Evolutionary conservation across 2,113 vertebrate species (phyloP).

Genomic region (Gymnobelideus leadbeateri): DNA sequence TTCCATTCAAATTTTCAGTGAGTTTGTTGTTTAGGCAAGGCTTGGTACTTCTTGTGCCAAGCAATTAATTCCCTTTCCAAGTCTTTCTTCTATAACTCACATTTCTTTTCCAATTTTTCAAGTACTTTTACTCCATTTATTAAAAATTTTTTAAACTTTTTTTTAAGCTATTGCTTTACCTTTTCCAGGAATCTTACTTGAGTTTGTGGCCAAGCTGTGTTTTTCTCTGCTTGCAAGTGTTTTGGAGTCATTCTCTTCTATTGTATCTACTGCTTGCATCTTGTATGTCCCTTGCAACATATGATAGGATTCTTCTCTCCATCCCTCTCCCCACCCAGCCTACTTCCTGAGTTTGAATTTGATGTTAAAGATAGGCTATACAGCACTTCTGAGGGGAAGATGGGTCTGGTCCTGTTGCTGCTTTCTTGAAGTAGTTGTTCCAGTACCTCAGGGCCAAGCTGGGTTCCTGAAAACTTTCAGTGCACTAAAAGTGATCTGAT

Average conservation of each 20-base stretch:
- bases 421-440: not conserved
- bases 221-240: not conserved
- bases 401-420: not conserved
- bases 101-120: not conserved
- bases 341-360: not conserved
- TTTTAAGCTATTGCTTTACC: not conserved
- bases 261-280: not conserved
- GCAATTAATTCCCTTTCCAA: not conserved
- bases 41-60: not conserved
- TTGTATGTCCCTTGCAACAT: not conserved
- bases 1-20: not conserved
- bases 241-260: not conserved
- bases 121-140: not conserved
- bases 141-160: not conserved
- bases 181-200: not conserved
- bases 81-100: not conserved
- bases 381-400: not conserved
- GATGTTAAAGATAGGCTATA: not conserved
- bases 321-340: not conserved
- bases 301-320: not conserved
- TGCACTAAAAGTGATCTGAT: not conserved
- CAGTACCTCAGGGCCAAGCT: not conserved
- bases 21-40: not conserved
- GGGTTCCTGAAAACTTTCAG: not conserved
- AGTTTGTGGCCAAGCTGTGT: not conserved